Base-by-base conservation (phyloP, 2,888 invertebrate genomes). In the Ormyrus pomaceus region DNA sequence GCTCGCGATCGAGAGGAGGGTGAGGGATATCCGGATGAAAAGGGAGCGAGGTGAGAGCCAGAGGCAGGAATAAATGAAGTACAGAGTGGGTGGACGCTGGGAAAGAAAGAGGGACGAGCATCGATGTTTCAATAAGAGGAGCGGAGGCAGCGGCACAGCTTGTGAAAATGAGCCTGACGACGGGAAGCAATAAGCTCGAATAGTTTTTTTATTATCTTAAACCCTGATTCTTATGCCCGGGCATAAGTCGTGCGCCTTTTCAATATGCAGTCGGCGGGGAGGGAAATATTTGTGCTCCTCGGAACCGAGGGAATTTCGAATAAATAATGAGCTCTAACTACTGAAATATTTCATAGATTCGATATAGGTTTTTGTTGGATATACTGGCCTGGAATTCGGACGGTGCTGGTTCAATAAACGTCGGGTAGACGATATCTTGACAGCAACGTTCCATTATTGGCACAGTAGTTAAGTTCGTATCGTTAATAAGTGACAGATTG, bases 381-480 rank as follows among this genome's bases (percentile, higher is more conserved):
- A 68, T 77, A 78, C 82, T 82, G 59, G 64, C 78, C 80, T 82
- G 77, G 48, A 80, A 78, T 80, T 77, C 80, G 66, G 66, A 64
- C 55, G 76, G 72, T 51, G 68, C 75, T 65, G 80, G 72, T 59
- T 80, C 79, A 75, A 78, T 69, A 69, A 62, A 80, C 13, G 82
- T 80, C 46, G 82, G 78, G 58, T 80, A 80, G 75, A 82, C 72
- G 55, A 13, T 78, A 65, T 82, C 82, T 59, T 78, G 77, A 75
- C 82, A 82, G 77, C 82, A 82, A 53, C 65, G 77, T 65, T 82
- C 82, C 82, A 82, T 82, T 64, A 77, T 74, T 78, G 82, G 80
- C 80, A 74, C 75, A 55, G 75, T 80, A 55, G 80, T 75, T 71
- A 76, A 68, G 46, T 82, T 82, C 73, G 45, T 73, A 11, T 69